Base-by-base conservation (phyloP, 2,888 invertebrate species). In the Lithophane socia region DNA sequence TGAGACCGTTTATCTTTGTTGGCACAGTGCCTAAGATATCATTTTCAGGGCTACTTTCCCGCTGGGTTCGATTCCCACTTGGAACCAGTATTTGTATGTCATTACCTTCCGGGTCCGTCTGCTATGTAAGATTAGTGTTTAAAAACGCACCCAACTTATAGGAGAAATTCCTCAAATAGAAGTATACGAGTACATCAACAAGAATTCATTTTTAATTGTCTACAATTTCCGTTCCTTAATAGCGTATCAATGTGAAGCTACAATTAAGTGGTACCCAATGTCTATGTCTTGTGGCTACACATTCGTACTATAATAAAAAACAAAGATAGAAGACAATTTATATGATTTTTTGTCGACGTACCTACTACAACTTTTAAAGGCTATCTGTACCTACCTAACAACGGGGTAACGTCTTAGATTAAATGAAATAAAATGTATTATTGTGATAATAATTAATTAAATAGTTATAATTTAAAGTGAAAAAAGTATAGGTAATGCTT, bases 361-460 rank as follows among this genome's bases (percentile, higher is more conserved):
- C n/a, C n/a, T n/a, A n/a, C n/a, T 18, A 10, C 29, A 10, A 18
- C 9, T 9, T 29, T 61, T 37, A n/a, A n/a, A n/a, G n/a, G n/a
- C n/a, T n/a, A n/a, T n/a, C n/a, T n/a, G n/a, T n/a, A n/a, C n/a
- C n/a, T 61, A 24, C 24, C n/a, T 56, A 13, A 37, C 37, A 37
- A 37, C 5, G 24, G 7, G 1, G 13, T 58, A 58, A 16, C 24
- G 37, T 13, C 0, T 24, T 49, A 13, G 9, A 24, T 37, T 2
- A 13, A 21, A 37, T 16, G 1, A 9, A 67, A 47, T 72, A 49
- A n/a, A 37, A 49, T 56, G 10, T 5, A 37, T 56, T 37, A 37
- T 73, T 72, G 56, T 73, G 72, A 72, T 73, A 71, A 37, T 58
- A 73, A n/a, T 58, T 37, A 69, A 29, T 69, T 29, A 44, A 1